Evolutionary conservation across 2,797 vertebrate genomes (phyloP).

Genomic region (Glyptemys insculpta): DNA sequence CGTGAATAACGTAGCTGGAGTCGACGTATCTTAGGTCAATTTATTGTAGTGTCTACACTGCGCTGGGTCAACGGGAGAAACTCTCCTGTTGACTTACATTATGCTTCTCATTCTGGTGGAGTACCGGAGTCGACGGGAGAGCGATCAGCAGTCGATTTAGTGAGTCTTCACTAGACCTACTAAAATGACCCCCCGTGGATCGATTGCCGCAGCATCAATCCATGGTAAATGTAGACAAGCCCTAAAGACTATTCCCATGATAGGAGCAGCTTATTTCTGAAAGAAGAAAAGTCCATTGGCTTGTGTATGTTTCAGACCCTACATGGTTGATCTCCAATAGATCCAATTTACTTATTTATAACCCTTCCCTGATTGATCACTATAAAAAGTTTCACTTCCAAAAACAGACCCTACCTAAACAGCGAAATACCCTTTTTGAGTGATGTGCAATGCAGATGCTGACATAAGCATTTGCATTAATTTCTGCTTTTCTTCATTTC

Average conservation of each 20-base stretch:
- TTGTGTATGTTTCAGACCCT: slow-evolving; percentile 23
- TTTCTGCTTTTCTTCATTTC: slow-evolving; percentile 36
- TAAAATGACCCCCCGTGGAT: no score
- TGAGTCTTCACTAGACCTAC: no score
- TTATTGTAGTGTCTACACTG: no score
- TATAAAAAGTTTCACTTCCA: slow-evolving; percentile 31
- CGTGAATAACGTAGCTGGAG: no score
- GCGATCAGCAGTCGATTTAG: no score
- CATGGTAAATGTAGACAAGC: no score
- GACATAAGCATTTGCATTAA: slow-evolving; percentile 4
- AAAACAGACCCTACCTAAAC: neutral
- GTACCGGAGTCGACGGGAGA: no score
- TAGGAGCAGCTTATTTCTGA: slow-evolving; percentile 38
- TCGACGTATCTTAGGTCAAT: no score
- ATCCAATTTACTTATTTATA: slow-evolving; percentile 36
- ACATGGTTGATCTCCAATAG: neutral
- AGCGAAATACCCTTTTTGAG: neutral
- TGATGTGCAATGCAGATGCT: neutral
- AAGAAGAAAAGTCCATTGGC: neutral
- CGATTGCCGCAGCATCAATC: no score
- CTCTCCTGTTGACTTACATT: no score
- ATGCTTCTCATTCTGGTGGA: no score
- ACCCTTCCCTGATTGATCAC: slow-evolving; percentile 36
- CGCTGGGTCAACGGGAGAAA: no score
- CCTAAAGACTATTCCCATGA: slow-evolving; percentile 18